Evolutionary conservation across 1,140 invertebrate species (phyloP).

Genomic region (Papilio aristodemus): DNA sequence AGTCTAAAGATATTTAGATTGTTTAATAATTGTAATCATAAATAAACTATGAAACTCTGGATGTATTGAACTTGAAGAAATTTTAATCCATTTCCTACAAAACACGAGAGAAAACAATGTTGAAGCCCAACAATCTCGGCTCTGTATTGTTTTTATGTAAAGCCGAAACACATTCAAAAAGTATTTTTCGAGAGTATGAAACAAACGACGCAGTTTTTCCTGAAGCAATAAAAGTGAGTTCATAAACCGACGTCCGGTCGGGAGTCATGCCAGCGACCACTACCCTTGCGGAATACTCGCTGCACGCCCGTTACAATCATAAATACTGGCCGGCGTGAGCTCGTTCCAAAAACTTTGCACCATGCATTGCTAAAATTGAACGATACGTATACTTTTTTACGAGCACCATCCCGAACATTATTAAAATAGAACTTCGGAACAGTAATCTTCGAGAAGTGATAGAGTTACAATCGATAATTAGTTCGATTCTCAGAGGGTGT

Average conservation of each 20-base stretch:
- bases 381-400: conserved; percentile 1
- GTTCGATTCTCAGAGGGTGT: too few species aligned
- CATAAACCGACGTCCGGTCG: conserved; percentile 71
- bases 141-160: conserved; percentile 23
- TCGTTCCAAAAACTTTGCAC: conserved; percentile 21
- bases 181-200: conserved; percentile 45
- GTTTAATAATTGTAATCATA: neutral
- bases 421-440: neutral
- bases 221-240: conserved; percentile 72
- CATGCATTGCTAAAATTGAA: conserved; percentile 1
- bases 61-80: conserved; percentile 16
- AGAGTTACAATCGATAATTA: neutral
- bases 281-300: conserved; percentile 42
- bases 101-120: conserved; percentile 21
- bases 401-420: neutral
- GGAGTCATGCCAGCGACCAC: conserved; percentile 61
- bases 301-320: conserved; percentile 12
- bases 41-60: neutral
- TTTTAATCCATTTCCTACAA: conserved; percentile 19
- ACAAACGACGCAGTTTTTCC: conserved; percentile 67
- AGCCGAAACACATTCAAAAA: conserved; percentile 33
- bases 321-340: conserved; percentile 17
- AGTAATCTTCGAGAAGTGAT: neutral
- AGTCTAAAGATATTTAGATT: neutral
- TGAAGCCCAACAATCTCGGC: conserved; percentile 20